Conservation (phyloP, 2,797 vertebrate genomes). For the Enteromius treurensis region DNA sequence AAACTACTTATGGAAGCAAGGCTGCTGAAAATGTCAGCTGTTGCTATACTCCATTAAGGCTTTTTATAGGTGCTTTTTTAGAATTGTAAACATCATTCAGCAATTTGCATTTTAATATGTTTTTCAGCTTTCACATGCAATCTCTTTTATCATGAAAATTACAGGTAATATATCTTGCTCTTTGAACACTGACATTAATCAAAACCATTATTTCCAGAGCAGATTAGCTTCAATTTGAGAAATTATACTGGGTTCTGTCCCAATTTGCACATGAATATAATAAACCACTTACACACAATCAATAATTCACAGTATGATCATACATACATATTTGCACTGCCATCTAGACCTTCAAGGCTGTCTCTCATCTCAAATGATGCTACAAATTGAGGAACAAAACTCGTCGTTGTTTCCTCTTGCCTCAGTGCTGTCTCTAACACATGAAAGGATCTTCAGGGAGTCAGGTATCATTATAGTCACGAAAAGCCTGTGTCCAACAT, state of each 20-base stretch:
- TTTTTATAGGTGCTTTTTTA: neutral
- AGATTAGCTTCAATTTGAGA: constrained; percentile 18
- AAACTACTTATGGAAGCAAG: neutral
- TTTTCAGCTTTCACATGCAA: neutral
- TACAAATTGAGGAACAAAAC: constrained; percentile 31
- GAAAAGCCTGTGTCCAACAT: neutral
- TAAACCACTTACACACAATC: neutral
- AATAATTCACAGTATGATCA: neutral
- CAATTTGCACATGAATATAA: neutral
- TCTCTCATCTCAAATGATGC: constrained; percentile 22
- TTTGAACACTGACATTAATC: neutral
- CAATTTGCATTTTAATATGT: constrained; percentile 7
- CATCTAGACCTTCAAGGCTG: neutral
- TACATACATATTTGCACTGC: neutral
- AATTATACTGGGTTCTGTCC: constrained; percentile 1
- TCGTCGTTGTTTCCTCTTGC: neutral
- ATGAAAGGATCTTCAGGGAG: constrained; percentile 36
- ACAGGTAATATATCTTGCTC: neutral
- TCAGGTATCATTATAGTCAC: constrained; percentile 27
- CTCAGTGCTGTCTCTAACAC: neutral
- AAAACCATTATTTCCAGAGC: neutral
- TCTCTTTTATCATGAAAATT: constrained; percentile 12
- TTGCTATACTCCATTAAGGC: neutral
- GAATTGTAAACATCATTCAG: constrained; percentile 9
- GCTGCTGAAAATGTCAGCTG: neutral